These are phyloP conservation scores for Dynastes maya DNA, from an alignment of 2,888 invertebrate species.

Conservation along the genomic window DNA sequence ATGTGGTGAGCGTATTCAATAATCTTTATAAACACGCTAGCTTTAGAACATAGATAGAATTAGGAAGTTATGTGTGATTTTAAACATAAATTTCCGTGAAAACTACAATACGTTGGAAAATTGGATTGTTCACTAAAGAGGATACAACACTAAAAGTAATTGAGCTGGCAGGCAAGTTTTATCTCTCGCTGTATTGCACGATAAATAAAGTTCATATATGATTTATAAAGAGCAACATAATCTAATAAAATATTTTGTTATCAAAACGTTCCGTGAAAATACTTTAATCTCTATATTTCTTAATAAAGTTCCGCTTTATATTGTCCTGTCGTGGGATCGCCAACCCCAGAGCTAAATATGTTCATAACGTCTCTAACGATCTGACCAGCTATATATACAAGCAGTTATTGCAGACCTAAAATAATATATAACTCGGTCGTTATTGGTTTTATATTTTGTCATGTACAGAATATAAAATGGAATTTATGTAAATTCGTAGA, in stretches of 20 bases:
- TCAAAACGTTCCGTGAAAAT: conserved; percentile 19
- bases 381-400: conserved; percentile 50
- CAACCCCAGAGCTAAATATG: conserved; percentile 54
- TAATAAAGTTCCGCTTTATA: conserved; percentile 57
- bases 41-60: too few species aligned
- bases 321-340: conserved; percentile 53
- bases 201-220: conserved; percentile 26
- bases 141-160: too few species aligned
- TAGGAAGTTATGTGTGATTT: too few species aligned
- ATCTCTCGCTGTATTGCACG: not conserved
- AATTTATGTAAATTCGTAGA: conserved; percentile 33
- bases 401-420: conserved; percentile 57
- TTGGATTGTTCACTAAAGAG: too few species aligned
- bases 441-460: conserved; percentile 48
- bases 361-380: conserved; percentile 55
- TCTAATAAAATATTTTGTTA: conserved; percentile 31
- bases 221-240: conserved; percentile 13
- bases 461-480: conserved; percentile 40
- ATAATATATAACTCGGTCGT: conserved; percentile 53
- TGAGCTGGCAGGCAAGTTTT: not conserved
- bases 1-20: too few species aligned
- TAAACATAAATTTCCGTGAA: too few species aligned
- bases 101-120: too few species aligned
- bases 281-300: conserved; percentile 56
- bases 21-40: too few species aligned